These are phyloP conservation scores for Priapulus caudatus DNA, from an alignment of 2,888 invertebrate species.

Conservation along the genomic window DNA sequence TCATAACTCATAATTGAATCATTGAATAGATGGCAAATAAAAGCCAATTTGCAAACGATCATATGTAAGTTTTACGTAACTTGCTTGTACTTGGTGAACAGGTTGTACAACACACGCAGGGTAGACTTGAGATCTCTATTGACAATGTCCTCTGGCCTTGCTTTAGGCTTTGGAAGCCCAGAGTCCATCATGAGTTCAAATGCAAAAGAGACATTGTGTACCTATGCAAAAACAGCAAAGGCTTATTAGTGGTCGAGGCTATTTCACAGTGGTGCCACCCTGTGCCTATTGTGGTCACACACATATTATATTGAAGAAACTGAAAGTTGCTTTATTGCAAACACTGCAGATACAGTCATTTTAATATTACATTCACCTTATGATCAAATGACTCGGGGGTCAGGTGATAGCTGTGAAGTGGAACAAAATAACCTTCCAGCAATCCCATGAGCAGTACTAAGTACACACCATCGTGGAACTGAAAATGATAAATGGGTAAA, in stretches of 20 bases:
- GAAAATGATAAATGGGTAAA: too few species aligned
- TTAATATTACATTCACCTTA: too few species aligned
- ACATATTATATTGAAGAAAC: too few species aligned
- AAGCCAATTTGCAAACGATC: too few species aligned
- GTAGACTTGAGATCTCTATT: conserved; percentile 95
- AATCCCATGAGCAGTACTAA: conserved; percentile 87
- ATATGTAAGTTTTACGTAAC: too few species aligned
- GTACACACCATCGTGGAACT: conserved; percentile 93
- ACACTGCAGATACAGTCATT: too few species aligned
- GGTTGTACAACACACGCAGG: conserved; percentile 82
- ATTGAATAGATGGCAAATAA: too few species aligned
- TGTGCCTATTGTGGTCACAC: too few species aligned
- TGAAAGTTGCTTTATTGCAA: too few species aligned
- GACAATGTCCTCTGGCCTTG: conserved; percentile 94
- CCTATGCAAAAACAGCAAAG: conserved; percentile 54
- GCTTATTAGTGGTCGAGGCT: too few species aligned
- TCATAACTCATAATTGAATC: too few species aligned
- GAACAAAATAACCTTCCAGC: conserved; percentile 94
- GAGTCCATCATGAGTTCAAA: conserved; percentile 97
- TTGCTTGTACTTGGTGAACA: conserved; percentile 88
- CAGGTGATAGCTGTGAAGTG: conserved; percentile 79
- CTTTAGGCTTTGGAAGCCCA: conserved; percentile 81
- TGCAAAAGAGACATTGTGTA: conserved; percentile 90
- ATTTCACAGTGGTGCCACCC: too few species aligned
- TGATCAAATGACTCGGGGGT: conserved; percentile 55